Evolutionary conservation across 2,888 invertebrate species (phyloP).

Genomic region (Chrysopilus asiliformis): DNA sequence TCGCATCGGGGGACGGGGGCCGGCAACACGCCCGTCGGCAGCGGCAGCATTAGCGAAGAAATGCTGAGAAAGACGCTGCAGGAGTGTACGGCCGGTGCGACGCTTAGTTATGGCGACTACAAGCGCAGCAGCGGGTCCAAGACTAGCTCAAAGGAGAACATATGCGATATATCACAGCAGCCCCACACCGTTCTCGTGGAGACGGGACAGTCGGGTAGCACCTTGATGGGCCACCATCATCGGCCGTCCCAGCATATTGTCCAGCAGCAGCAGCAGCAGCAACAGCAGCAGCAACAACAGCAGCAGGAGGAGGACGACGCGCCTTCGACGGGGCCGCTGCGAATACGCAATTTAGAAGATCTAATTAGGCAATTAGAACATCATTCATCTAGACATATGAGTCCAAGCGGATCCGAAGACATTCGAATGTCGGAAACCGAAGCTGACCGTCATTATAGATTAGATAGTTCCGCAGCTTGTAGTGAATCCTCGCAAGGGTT

Average conservation of each 20-base stretch:
- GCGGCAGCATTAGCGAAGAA: conserved; percentile 54
- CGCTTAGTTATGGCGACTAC: conserved; percentile 44
- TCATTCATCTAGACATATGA: conserved; percentile 75
- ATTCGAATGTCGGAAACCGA: conserved; percentile 74
- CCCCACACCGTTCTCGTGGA: conserved; percentile 42
- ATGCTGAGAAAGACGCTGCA: conserved; percentile 52
- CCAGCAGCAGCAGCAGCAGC: conserved; percentile 37
- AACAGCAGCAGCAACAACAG: too few species aligned
- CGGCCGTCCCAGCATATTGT: too few species aligned
- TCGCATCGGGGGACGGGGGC: conserved; percentile 50
- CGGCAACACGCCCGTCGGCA: conserved; percentile 46
- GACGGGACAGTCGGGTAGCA: conserved; percentile 21
- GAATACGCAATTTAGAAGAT: conserved; percentile 84
- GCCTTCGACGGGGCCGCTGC: conserved; percentile 67
- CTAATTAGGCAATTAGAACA: conserved; percentile 78
- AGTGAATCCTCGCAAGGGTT: conserved; percentile 63
- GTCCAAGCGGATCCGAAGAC: conserved; percentile 82
- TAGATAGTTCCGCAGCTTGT: conserved; percentile 58
- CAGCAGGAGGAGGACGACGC: conserved; percentile 62
- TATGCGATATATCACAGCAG: conserved; percentile 55
- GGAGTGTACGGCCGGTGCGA: conserved; percentile 40
- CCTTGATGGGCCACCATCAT: conserved; percentile 35
- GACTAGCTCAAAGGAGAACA: conserved; percentile 56
- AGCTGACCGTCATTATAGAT: conserved; percentile 74
- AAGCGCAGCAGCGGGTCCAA: conserved; percentile 42